Evolutionary conservation across 2,797 vertebrate species (phyloP).

Genomic region (Platalea minor): DNA sequence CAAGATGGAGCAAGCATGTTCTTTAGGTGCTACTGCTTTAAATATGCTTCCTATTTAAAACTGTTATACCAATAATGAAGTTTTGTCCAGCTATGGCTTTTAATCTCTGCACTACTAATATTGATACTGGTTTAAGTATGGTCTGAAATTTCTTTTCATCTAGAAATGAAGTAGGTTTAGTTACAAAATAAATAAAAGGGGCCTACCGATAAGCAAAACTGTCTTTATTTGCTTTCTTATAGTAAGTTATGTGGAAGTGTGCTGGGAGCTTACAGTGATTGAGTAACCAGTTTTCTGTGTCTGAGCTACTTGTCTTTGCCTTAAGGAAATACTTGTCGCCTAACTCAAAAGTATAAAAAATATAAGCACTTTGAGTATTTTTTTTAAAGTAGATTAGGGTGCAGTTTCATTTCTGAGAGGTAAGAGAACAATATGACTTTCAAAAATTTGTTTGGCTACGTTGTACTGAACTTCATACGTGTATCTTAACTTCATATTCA

Average conservation of each 20-base stretch:
- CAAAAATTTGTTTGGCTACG: not conserved
- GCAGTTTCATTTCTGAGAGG: not conserved
- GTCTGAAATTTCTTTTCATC: not conserved
- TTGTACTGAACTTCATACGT: not conserved
- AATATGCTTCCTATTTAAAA: not conserved
- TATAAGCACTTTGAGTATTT: not conserved
- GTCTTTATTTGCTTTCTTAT: not conserved
- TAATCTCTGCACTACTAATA: not conserved
- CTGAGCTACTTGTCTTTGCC: not conserved
- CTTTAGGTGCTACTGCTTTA: not conserved
- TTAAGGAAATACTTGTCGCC: not conserved
- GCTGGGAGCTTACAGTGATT: not conserved
- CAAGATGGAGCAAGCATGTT: not conserved
- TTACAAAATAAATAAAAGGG: not conserved
- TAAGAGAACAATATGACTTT: not conserved
- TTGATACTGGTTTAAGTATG: not conserved
- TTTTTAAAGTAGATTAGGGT: not conserved
- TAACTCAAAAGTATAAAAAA: not conserved
- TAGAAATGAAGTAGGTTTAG: not conserved
- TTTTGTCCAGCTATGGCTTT: not conserved
- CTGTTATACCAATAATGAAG: not conserved
- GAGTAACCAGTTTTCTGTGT: not conserved
- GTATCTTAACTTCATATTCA: not conserved
- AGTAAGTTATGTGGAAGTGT: not conserved
- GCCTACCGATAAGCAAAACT: not conserved